Percentiles rank a stretch among this genome's conserved stretches.
Evolutionary conservation across 2,113 vertebrate genomes (phyloP).

Genomic region (Eurystomus gularis): DNA sequence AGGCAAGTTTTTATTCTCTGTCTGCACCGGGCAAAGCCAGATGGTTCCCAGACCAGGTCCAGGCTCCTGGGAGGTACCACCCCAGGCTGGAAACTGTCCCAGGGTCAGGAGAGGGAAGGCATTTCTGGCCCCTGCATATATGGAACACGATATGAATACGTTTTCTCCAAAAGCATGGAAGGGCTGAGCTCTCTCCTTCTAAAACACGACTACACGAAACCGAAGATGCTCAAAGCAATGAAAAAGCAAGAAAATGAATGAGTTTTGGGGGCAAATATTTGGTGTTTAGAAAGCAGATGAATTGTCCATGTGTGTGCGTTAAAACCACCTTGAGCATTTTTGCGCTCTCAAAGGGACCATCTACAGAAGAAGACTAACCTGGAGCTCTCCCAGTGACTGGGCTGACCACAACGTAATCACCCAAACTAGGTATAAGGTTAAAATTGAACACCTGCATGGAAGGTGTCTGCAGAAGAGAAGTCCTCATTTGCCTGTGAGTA

Average conservation of each 20-base stretch:
- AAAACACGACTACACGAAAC: background rate
- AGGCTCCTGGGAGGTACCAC: background rate
- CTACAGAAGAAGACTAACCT: background rate
- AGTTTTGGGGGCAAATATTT: background rate
- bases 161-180: background rate
- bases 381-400: background rate
- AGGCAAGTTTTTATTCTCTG: background rate
- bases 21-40: background rate
- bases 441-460: slow-evolving; percentile 1
- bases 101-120: background rate
- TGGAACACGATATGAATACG: fast-evolving
- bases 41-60: fast-evolving
- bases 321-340: background rate
- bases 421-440: background rate
- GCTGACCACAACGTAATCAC: background rate
- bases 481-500: slow-evolving; percentile 11
- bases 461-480: slow-evolving; percentile 17
- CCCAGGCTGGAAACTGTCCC: background rate
- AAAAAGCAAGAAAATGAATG: background rate
- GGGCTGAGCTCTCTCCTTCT: background rate
- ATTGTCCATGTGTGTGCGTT: background rate
- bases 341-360: background rate
- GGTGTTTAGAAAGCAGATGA: background rate
- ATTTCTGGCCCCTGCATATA: background rate
- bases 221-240: background rate